Conservation (phyloP, 2,113 vertebrate genomes). For the Ageneiosus marmoratus region DNA sequence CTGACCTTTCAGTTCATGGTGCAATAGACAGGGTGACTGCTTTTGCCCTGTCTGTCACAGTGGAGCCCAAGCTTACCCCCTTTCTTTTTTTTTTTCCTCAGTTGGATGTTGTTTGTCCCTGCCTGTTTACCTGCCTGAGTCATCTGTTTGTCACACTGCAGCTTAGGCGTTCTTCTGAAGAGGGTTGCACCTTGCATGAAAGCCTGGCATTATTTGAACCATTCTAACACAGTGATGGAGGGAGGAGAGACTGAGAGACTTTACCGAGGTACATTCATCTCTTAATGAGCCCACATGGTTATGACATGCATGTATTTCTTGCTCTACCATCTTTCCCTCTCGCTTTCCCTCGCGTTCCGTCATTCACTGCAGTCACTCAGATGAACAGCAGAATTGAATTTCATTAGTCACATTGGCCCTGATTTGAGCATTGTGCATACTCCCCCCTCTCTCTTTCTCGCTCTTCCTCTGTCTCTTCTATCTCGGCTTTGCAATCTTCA, state of each 20-base stretch:
- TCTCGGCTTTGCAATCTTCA: slow-evolving; percentile 51
- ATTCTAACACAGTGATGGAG: slow-evolving; percentile 41
- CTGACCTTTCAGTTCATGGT: slow-evolving; percentile 49
- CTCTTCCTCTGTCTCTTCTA: slow-evolving; percentile 17
- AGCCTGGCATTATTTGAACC: slow-evolving; percentile 42
- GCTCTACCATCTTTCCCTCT: neutral
- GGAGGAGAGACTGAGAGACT: slow-evolving; percentile 24
- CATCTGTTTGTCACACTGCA: slow-evolving; percentile 53
- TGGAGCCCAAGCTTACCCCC: neutral
- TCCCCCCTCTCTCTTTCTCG: slow-evolving; percentile 24
- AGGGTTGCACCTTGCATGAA: slow-evolving; percentile 51
- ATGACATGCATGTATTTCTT: slow-evolving; percentile 20
- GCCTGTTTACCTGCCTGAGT: slow-evolving; percentile 56
- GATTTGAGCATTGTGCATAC: slow-evolving; percentile 51
- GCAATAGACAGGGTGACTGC: slow-evolving; percentile 21
- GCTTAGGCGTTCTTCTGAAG: slow-evolving; percentile 42
- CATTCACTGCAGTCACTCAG: slow-evolving; percentile 36
- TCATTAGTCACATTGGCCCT: slow-evolving; percentile 52
- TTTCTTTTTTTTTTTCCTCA: slow-evolving; percentile 20
- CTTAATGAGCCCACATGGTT: slow-evolving; percentile 11
- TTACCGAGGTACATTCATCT: slow-evolving; percentile 27
- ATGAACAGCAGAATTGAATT: slow-evolving; percentile 47
- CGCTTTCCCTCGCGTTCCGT: slow-evolving; percentile 1
- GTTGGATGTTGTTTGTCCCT: slow-evolving; percentile 46
- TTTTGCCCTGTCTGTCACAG: slow-evolving; percentile 24